A percentile compares a stretch with the other conserved stretches of the same genome.
Evolutionary conservation across 1,140 invertebrate species (phyloP).

Genomic region (Polypedilum vanderplanki): DNA sequence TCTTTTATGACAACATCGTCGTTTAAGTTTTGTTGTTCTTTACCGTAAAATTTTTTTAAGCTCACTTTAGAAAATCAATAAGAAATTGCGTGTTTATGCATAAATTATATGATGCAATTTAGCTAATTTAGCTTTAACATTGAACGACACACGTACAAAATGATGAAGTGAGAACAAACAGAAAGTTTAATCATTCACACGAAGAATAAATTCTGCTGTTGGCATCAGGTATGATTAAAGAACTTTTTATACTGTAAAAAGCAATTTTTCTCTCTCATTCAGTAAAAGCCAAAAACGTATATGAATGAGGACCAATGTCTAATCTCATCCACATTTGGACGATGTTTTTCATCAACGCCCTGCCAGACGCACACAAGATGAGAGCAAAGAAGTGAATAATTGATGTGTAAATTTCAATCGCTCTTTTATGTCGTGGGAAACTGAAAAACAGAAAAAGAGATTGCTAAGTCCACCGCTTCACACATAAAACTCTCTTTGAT

Average conservation of each 20-base stretch:
- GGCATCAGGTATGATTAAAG: no score
- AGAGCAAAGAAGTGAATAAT: constrained; percentile 15
- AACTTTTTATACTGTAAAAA: no score
- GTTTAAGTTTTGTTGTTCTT: no score
- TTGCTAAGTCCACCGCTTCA: not conserved
- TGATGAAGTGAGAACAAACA: not conserved
- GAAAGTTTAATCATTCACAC: not conserved
- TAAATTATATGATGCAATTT: constrained; percentile 8
- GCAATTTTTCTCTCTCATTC: no score
- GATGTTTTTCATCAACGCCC: no score
- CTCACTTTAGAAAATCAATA: not conserved
- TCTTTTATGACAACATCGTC: no score
- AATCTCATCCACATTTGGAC: no score
- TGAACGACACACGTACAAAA: not conserved
- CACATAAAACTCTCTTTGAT: constrained; percentile 1
- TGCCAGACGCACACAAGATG: not conserved
- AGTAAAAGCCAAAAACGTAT: no score
- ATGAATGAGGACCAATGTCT: no score
- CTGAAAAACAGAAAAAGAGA: not conserved
- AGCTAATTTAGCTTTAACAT: not conserved
- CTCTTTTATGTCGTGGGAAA: constrained; percentile 1
- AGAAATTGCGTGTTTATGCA: constrained; percentile 12
- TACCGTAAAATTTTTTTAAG: not conserved
- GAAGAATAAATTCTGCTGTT: no score
- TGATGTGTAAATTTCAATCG: constrained; percentile 18